Evolutionary conservation across 2,888 invertebrate species (phyloP).

Genomic region (Pilophorus perplexus): DNA sequence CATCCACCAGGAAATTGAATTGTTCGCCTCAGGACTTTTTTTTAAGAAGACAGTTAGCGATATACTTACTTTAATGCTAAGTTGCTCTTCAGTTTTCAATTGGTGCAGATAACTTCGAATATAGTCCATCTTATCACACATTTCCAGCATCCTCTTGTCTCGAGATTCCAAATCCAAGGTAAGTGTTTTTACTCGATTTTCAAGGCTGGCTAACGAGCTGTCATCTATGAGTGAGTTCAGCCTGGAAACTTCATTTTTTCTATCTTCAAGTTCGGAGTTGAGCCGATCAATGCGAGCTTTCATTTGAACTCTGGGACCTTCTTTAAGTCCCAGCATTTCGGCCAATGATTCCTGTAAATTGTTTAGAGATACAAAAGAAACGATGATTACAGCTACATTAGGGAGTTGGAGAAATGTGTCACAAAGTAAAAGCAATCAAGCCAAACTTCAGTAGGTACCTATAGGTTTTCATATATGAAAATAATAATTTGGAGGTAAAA

Average conservation of each 20-base stretch:
- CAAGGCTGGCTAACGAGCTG: constrained; percentile 48
- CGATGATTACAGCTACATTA: too few relatives aligned
- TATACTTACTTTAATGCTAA: constrained; percentile 44
- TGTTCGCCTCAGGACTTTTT: too few relatives aligned
- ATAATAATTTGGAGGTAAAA: too few relatives aligned
- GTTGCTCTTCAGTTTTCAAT: constrained; percentile 42
- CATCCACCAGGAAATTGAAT: background rate
- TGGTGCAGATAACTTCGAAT: constrained; percentile 43
- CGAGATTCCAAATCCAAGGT: constrained; percentile 39
- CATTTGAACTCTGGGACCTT: constrained; percentile 44
- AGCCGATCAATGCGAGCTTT: constrained; percentile 44
- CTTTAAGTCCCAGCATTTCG: constrained; percentile 47
- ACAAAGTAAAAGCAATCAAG: too few relatives aligned
- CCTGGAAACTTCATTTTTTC: constrained; percentile 39
- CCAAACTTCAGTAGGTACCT: too few relatives aligned
- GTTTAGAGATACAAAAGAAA: too few relatives aligned
- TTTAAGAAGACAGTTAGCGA: too few relatives aligned
- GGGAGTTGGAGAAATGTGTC: too few relatives aligned
- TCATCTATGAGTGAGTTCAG: constrained; percentile 52
- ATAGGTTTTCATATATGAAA: too few relatives aligned
- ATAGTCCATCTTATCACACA: constrained; percentile 46
- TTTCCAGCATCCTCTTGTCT: constrained; percentile 43
- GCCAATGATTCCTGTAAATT: constrained; percentile 46
- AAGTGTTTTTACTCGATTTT: constrained; percentile 33
- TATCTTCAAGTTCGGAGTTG: constrained; percentile 45